These are phyloP conservation scores for Cosmorhoe ocellata DNA, from an alignment of 2,888 invertebrate species.

Conservation along the genomic window DNA sequence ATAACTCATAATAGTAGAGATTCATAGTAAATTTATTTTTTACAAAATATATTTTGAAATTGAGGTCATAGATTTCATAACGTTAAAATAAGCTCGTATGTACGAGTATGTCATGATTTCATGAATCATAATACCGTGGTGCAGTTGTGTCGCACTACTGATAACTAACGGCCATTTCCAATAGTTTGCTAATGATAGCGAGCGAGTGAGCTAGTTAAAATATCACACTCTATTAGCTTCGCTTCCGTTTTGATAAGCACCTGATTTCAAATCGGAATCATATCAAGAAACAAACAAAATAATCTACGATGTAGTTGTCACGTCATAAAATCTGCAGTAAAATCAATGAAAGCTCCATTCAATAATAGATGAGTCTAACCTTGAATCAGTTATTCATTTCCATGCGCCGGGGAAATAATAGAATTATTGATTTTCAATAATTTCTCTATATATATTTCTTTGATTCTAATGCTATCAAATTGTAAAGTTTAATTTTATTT, in stretches of 20 bases:
- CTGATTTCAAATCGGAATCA: no score
- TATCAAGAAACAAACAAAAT: no score
- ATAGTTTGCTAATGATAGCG: constrained; percentile 10
- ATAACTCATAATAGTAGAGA: no score
- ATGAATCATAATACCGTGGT: constrained; percentile 17
- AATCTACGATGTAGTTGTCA: no score
- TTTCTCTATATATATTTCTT: not conserved
- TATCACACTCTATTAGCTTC: not conserved
- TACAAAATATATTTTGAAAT: constrained; percentile 36
- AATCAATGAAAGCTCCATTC: constrained; percentile 36
- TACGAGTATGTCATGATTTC: no score
- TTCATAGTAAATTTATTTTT: no score
- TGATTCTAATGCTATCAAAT: no score
- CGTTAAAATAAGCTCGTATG: constrained; percentile 36
- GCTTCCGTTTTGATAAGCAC: not conserved
- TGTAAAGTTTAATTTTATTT: no score
- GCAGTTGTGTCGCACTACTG: constrained; percentile 20
- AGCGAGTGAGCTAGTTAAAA: constrained; percentile 1
- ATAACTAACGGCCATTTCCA: constrained; percentile 16
- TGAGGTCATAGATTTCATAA: constrained; percentile 36
- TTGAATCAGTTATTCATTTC: constrained; percentile 28
- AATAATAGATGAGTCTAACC: constrained; percentile 43
- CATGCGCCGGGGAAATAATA: no score
- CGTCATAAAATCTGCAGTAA: constrained; percentile 35
- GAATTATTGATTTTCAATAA: not conserved